These are phyloP conservation scores for Protobothrops mucrosquamatus DNA, from an alignment of 2,113 vertebrate species.

Conservation along the genomic window DNA sequence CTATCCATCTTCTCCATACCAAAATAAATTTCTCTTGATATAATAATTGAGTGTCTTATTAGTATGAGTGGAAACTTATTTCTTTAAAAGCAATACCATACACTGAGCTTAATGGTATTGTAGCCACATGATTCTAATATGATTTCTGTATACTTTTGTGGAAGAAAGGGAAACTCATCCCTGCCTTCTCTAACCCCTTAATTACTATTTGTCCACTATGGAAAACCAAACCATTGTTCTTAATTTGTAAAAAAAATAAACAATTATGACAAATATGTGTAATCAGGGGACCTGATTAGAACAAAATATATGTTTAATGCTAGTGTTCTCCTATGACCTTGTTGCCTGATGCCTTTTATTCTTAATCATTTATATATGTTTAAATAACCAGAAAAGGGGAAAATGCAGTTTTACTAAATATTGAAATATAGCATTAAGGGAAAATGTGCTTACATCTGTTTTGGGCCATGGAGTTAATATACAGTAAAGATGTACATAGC, in stretches of 20 bases:
- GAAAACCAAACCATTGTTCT: not conserved
- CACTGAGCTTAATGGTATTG: not conserved
- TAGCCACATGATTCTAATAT: not conserved
- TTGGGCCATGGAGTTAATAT: not conserved
- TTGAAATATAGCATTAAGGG: conserved; percentile 18
- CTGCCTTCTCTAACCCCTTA: not conserved
- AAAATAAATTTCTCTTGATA: too few relatives aligned
- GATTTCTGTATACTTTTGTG: not conserved
- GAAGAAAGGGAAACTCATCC: not conserved
- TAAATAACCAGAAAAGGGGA: not conserved
- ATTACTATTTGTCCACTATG: not conserved
- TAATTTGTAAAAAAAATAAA: not conserved
- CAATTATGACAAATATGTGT: not conserved
- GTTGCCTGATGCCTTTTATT: not conserved
- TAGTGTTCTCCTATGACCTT: not conserved
- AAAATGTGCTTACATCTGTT: not conserved
- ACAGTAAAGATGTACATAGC: not conserved
- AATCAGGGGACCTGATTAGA: not conserved
- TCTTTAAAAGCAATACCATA: not conserved
- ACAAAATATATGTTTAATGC: not conserved
- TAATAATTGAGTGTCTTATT: not conserved
- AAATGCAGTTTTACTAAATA: conserved; percentile 26
- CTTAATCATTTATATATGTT: not conserved
- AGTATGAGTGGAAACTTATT: not conserved
- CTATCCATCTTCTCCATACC: too few relatives aligned